Conservation (phyloP, 2,888 invertebrate genomes). For the Ptilodon capucinus region DNA sequence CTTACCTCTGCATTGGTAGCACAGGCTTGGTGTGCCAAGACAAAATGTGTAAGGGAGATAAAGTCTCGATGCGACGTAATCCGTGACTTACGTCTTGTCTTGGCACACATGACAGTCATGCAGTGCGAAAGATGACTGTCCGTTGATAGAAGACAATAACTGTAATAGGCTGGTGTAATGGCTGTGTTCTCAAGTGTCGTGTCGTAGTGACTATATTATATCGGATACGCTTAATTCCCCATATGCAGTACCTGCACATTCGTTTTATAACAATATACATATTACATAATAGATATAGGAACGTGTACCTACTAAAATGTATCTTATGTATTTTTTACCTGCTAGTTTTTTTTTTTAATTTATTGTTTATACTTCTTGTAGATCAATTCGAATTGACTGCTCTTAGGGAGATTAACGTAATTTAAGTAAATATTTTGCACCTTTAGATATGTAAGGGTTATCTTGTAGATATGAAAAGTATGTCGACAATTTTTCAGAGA, state of each 20-base stretch:
- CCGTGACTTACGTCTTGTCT: no score
- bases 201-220: conserved; percentile 19
- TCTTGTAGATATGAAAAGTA: conserved; percentile 34
- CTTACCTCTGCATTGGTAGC: no score
- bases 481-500: conserved; percentile 26
- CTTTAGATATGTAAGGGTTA: conserved; percentile 62
- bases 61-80: no score
- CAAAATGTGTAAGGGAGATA: no score
- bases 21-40: no score
- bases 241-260: conserved; percentile 73
- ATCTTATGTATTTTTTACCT: conserved; percentile 56
- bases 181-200: not conserved
- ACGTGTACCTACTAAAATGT: conserved; percentile 61
- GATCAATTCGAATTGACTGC: conserved; percentile 75
- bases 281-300: conserved; percentile 59
- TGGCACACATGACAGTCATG: no score
- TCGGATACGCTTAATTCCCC: conserved; percentile 71
- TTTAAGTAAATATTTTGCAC: conserved; percentile 68
- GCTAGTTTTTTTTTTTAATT: conserved; percentile 67
- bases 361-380: conserved; percentile 70
- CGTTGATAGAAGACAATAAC: no score
- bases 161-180: no score
- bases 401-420: conserved; percentile 73
- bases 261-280: conserved; percentile 71
- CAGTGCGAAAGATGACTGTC: no score